Conservation (phyloP, 1,140 invertebrate genomes). For the Brachionus paranguensis region DNA sequence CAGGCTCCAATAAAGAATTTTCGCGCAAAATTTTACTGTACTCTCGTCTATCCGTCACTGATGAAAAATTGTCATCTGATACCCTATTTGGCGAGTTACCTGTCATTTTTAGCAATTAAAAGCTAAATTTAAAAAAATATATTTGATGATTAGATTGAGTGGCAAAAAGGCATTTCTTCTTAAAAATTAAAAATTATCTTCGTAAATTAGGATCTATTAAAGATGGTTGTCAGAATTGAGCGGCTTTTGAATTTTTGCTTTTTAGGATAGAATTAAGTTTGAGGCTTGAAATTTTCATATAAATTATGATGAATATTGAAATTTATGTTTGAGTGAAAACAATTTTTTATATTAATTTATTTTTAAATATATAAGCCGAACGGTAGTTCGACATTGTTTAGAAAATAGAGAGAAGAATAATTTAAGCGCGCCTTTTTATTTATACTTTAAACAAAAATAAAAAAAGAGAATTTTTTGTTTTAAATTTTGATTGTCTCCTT, state of each 20-base stretch:
- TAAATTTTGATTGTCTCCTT: too few species aligned
- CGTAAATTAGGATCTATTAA: not conserved
- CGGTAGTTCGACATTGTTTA: not conserved
- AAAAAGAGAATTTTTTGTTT: too few species aligned
- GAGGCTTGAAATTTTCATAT: not conserved
- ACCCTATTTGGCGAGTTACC: not conserved
- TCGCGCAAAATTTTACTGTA: not conserved
- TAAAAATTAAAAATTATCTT: not conserved
- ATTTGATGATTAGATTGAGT: not conserved
- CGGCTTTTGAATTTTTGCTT: not conserved
- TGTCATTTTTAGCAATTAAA: not conserved
- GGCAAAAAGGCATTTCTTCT: not conserved
- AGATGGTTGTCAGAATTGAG: not conserved
- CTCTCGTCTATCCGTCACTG: not conserved
- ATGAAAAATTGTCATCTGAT: not conserved
- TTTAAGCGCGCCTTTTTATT: not conserved
- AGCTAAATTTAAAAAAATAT: not conserved
- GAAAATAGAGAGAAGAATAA: not conserved
- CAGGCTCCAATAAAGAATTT: not conserved
- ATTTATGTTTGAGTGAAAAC: not conserved
- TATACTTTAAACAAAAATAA: not conserved
- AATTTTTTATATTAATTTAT: not conserved
- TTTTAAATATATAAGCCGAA: not conserved
- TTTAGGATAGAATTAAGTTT: not conserved
- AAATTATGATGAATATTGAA: not conserved